Percentiles rank a stretch among this genome's conserved stretches.
phyloP scores from a whole-genome alignment of 2,888 invertebrate genomes.

The Xestia rhomboidea region DNA sequence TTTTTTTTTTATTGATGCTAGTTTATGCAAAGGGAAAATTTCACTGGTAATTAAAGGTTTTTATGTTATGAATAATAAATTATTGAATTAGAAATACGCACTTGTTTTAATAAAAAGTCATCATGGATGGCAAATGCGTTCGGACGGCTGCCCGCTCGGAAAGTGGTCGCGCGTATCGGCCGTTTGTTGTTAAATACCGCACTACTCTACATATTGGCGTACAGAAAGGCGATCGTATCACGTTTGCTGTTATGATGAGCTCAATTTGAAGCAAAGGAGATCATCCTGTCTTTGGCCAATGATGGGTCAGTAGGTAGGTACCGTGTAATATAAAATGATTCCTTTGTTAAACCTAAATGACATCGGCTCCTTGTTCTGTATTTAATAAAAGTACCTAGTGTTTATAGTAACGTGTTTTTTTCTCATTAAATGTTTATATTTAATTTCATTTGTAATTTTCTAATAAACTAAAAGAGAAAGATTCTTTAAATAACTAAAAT shows the following conservation, averaged over 20 bases:
- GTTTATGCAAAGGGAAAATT: neutral
- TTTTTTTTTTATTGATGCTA: conserved; percentile 32
- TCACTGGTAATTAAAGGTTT: conserved; percentile 20
- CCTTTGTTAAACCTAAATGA: neutral
- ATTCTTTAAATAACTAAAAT: neutral
- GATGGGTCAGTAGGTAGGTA: neutral
- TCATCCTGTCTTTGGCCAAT: conserved; percentile 9
- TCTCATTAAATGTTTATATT: neutral
- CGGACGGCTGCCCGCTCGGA: conserved; percentile 81
- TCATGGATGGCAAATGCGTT: conserved; percentile 79
- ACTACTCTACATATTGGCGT: conserved; percentile 87
- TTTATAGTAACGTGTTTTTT: neutral
- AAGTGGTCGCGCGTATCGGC: conserved; percentile 86
- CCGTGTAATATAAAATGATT: conserved; percentile 1
- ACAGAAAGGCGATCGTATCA: conserved; percentile 77
- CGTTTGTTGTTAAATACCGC: conserved; percentile 88
- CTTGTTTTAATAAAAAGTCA: conserved; percentile 72
- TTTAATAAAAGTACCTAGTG: neutral
- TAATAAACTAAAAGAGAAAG: neutral
- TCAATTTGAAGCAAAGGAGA: conserved; percentile 50
- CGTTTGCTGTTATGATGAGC: conserved; percentile 52
- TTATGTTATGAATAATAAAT: conserved; percentile 25
- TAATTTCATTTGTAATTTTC: neutral
- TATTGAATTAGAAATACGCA: conserved; percentile 62
- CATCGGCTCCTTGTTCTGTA: conserved; percentile 4